Evolutionary conservation across 1,140 invertebrate species (phyloP).

Genomic region (Holcopasites calliopsidis): DNA sequence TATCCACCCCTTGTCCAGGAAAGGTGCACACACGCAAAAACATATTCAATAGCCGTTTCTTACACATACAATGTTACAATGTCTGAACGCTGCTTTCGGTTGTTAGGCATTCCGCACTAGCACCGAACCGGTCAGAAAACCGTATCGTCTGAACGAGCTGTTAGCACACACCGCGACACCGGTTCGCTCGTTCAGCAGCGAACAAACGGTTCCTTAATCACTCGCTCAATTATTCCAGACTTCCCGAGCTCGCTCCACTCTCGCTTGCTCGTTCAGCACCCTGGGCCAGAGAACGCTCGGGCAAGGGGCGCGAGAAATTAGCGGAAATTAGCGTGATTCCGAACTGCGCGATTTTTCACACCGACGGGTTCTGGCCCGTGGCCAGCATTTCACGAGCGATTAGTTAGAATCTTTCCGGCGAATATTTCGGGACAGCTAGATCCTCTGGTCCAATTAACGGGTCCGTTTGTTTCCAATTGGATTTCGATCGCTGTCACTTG

Average conservation of each 20-base stretch:
- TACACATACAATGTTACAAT: too few species aligned
- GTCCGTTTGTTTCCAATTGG: background rate
- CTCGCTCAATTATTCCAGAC: background rate
- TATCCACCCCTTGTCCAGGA: too few species aligned
- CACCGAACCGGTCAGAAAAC: too few species aligned
- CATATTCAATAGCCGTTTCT: too few species aligned
- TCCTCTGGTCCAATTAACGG: background rate
- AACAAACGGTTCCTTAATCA: constrained; percentile 17
- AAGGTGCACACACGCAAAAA: too few species aligned
- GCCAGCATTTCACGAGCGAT: constrained; percentile 2
- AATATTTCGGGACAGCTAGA: constrained; percentile 1
- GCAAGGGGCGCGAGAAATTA: background rate
- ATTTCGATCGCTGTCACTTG: background rate
- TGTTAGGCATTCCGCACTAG: too few species aligned
- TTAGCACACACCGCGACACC: background rate
- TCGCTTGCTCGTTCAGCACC: background rate
- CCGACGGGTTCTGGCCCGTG: background rate
- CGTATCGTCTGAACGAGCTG: too few species aligned
- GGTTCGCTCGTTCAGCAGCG: background rate
- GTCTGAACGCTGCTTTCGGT: too few species aligned
- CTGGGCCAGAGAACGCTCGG: background rate
- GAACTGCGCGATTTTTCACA: constrained; percentile 11
- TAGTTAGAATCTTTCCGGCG: background rate
- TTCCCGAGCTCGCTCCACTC: background rate
- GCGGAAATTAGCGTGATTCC: constrained; percentile 5